phyloP scores from a whole-genome alignment of 2,888 invertebrate genomes.

The Incurvaria masculella region DNA sequence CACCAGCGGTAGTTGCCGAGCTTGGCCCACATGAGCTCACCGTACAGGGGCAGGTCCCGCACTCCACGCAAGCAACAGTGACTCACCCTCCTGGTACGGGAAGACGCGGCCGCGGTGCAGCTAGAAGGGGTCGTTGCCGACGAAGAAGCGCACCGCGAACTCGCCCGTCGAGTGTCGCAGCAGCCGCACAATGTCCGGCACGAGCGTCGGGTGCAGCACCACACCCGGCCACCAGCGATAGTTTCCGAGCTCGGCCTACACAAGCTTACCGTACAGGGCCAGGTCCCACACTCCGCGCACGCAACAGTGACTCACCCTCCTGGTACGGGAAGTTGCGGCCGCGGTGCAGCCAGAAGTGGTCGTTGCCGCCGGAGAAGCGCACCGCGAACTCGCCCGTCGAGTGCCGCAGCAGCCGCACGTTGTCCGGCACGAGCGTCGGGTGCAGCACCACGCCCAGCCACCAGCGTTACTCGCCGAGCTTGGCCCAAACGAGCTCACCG shows the following conservation, averaged over 20 bases:
- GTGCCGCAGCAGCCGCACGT: slow-evolving; percentile 69
- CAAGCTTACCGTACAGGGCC: slow-evolving; percentile 89
- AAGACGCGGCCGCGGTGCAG: slow-evolving; percentile 80
- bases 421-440: slow-evolving; percentile 79
- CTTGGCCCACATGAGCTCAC: slow-evolving; percentile 95
- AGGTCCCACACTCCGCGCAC: slow-evolving; percentile 89
- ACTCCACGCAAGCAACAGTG: slow-evolving; percentile 72
- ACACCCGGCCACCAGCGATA: slow-evolving; percentile 91
- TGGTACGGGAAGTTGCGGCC: slow-evolving; percentile 86
- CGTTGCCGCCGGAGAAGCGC: slow-evolving; percentile 88
- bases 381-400: slow-evolving; percentile 87
- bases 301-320: slow-evolving; percentile 61
- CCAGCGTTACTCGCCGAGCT: slow-evolving; percentile 78
- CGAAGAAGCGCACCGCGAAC: slow-evolving; percentile 92
- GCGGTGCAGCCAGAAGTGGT: slow-evolving; percentile 85
- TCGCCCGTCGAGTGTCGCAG: slow-evolving; percentile 75
- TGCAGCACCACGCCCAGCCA: slow-evolving; percentile 92
- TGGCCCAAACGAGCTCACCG: slow-evolving; percentile 95
- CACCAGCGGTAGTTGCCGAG: slow-evolving; percentile 83
- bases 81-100: slow-evolving; percentile 81
- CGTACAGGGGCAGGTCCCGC: slow-evolving; percentile 85
- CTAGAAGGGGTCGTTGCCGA: slow-evolving; percentile 90
- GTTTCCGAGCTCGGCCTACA: slow-evolving; percentile 89
- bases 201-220: slow-evolving; percentile 80
- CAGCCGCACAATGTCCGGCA: slow-evolving; percentile 74